A percentile compares a stretch with the other conserved stretches of the same genome.
phyloP scores from a whole-genome alignment of 1,140 invertebrate species.

The Caenorhabditis inopinata region DNA sequence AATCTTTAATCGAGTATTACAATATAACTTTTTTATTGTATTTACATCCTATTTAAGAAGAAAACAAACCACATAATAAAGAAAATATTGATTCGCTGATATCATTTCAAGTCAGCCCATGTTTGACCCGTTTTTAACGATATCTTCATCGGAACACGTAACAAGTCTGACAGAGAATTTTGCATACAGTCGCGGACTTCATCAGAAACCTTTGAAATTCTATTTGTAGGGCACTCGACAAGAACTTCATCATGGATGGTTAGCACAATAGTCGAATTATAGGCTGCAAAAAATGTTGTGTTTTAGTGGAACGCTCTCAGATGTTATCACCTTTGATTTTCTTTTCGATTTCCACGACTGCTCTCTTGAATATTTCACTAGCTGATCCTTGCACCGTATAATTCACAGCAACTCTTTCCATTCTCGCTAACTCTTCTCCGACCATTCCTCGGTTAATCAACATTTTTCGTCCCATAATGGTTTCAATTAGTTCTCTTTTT shows the following conservation, averaged over 20 bases:
- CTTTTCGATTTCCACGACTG: conserved; percentile 79
- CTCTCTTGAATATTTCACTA: conserved; percentile 86
- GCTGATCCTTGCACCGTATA: conserved; percentile 92
- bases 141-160: conserved; percentile 16
- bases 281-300: conserved; percentile 36
- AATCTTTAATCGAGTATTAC: too few species aligned
- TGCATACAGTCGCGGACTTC: conserved; percentile 19
- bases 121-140: not conserved
- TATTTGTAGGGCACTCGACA: conserved; percentile 73
- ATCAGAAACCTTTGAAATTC: conserved; percentile 69
- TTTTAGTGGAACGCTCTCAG: too few species aligned
- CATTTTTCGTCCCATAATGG: conserved; percentile 78
- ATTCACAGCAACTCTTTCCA: conserved; percentile 92
- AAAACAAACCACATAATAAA: not conserved
- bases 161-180: conserved; percentile 9
- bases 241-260: conserved; percentile 95
- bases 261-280: conserved; percentile 77
- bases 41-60: too few species aligned
- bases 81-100: not conserved
- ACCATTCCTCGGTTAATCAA: conserved; percentile 71
- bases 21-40: too few species aligned
- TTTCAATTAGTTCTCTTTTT: conserved; percentile 78
- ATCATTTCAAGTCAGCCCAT: conserved; percentile 36
- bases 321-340: conserved; percentile 25
- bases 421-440: conserved; percentile 75